phyloP scores from a whole-genome alignment of 53 echinoderm and acorn worm species.

The Astropecten irregularis region DNA sequence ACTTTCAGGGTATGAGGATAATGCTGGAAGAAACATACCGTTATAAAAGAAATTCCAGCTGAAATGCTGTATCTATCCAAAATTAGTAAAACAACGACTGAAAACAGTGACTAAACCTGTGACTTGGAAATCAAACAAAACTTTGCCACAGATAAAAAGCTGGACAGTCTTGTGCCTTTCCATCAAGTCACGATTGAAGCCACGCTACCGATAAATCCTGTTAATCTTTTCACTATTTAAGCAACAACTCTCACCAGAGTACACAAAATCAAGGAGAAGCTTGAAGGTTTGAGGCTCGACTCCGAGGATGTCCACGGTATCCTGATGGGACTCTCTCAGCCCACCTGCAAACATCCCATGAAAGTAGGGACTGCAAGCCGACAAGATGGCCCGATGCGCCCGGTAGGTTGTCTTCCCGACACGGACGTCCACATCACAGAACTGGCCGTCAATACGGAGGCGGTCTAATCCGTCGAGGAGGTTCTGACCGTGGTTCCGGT shows the following conservation, averaged over 20 bases:
- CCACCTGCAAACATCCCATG: constrained; percentile 81
- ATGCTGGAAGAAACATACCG: too few species aligned
- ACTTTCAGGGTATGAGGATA: too few species aligned
- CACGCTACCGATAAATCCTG: too few species aligned
- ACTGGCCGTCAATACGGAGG: constrained; percentile 28
- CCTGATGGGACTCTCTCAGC: constrained; percentile 67
- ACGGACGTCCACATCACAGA: constrained; percentile 57
- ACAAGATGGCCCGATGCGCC: constrained; percentile 81
- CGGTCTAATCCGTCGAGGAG: constrained; percentile 37
- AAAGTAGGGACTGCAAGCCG: constrained; percentile 91
- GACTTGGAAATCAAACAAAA: too few species aligned
- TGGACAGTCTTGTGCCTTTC: too few species aligned
- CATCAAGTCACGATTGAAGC: too few species aligned
- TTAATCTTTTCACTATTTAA: too few species aligned
- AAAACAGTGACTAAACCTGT: too few species aligned
- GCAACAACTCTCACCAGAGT: constrained; percentile 89
- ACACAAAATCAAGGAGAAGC: constrained; percentile 77
- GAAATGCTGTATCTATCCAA: too few species aligned
- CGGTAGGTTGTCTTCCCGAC: constrained; percentile 61
- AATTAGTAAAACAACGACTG: too few species aligned
- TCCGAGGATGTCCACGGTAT: constrained; percentile 75
- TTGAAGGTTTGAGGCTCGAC: constrained; percentile 66
- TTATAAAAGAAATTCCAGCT: too few species aligned
- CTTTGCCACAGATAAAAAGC: too few species aligned
- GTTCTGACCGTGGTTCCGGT: constrained; percentile 33